Conservation (phyloP, 2,888 invertebrate genomes). For the Agrilus cyanescens region DNA sequence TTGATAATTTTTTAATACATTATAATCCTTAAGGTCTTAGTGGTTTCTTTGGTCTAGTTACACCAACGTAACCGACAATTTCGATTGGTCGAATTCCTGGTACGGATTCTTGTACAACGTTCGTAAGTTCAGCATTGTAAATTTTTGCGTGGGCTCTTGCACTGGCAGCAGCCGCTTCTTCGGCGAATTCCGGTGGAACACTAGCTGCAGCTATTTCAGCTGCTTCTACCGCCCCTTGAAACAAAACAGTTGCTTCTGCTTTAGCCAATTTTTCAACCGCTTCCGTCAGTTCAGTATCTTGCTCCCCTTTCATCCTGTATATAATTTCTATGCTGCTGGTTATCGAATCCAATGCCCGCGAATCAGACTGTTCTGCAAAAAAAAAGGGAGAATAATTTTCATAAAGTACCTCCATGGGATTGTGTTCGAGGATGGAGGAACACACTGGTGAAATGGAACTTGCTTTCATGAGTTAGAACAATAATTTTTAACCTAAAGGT, state of each 20-base stretch:
- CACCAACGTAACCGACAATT: slow-evolving; percentile 37
- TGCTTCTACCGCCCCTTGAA: slow-evolving; percentile 36
- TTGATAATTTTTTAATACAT: too few relatives aligned
- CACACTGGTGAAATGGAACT: too few relatives aligned
- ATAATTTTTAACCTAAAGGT: background rate
- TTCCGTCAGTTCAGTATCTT: slow-evolving; percentile 32
- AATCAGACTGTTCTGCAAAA: background rate
- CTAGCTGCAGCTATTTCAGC: slow-evolving; percentile 35
- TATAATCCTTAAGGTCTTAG: too few relatives aligned
- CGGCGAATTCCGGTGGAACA: slow-evolving; percentile 36
- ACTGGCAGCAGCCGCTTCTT: slow-evolving; percentile 36
- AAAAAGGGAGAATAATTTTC: too few relatives aligned
- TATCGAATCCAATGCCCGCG: slow-evolving; percentile 22
- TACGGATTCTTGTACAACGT: slow-evolving; percentile 27
- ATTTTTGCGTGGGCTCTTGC: slow-evolving; percentile 20
- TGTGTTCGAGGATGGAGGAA: too few relatives aligned
- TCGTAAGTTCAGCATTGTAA: slow-evolving; percentile 25
- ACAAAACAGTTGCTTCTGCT: slow-evolving; percentile 35
- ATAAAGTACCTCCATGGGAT: background rate
- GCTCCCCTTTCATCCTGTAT: slow-evolving; percentile 21
- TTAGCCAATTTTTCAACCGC: slow-evolving; percentile 35
- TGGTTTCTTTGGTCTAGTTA: slow-evolving; percentile 32
- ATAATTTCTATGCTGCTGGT: slow-evolving; percentile 28
- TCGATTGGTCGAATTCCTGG: slow-evolving; percentile 33
- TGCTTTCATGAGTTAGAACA: background rate